phyloP scores from a whole-genome alignment of 1,140 invertebrate species.

The Drosophila kikkawai region DNA sequence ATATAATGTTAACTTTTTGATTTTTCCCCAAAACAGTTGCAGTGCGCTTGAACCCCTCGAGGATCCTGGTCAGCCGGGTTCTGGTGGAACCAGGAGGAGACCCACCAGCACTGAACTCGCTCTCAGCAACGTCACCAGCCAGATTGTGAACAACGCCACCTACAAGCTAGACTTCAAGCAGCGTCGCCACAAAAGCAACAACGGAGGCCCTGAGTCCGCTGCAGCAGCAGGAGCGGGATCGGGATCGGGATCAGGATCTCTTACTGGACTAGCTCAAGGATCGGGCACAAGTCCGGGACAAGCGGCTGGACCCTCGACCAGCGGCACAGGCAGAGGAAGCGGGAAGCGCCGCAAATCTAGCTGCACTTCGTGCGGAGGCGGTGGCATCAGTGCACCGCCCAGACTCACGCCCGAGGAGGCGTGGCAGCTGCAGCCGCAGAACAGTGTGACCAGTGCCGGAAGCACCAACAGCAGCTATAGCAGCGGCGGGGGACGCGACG shows the following conservation, averaged over 20 bases:
- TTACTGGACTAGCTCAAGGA: slow-evolving; percentile 26
- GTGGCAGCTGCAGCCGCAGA: slow-evolving; percentile 73
- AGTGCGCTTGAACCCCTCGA: slow-evolving; percentile 59
- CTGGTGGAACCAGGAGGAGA: slow-evolving; percentile 44
- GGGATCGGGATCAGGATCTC: slow-evolving; percentile 19
- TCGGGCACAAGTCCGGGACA: slow-evolving; percentile 22
- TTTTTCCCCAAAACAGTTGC: slow-evolving; percentile 39
- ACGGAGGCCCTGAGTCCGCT: slow-evolving; percentile 29
- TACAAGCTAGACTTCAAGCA: slow-evolving; percentile 76
- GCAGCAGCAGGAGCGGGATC: not conserved
- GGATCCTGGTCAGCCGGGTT: slow-evolving; percentile 17
- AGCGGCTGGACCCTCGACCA: slow-evolving; percentile 22
- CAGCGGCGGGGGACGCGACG: slow-evolving; percentile 65
- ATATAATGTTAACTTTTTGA: not conserved
- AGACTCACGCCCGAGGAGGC: slow-evolving; percentile 66
- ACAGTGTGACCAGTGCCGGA: slow-evolving; percentile 71
- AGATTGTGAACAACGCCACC: slow-evolving; percentile 71
- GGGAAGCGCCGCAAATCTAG: slow-evolving; percentile 66
- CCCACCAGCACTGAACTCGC: slow-evolving; percentile 68
- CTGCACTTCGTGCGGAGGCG: slow-evolving; percentile 64
- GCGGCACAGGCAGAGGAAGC: slow-evolving; percentile 17
- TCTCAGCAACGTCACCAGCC: slow-evolving; percentile 68
- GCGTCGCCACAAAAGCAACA: slow-evolving; percentile 69
- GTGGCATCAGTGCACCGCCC: slow-evolving; percentile 16
- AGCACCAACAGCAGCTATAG: slow-evolving; percentile 74